Percentiles rank a stretch among this genome's conserved stretches.
Evolutionary conservation across 2,113 vertebrate species (phyloP).

Genomic region (Leptosomus discolor): DNA sequence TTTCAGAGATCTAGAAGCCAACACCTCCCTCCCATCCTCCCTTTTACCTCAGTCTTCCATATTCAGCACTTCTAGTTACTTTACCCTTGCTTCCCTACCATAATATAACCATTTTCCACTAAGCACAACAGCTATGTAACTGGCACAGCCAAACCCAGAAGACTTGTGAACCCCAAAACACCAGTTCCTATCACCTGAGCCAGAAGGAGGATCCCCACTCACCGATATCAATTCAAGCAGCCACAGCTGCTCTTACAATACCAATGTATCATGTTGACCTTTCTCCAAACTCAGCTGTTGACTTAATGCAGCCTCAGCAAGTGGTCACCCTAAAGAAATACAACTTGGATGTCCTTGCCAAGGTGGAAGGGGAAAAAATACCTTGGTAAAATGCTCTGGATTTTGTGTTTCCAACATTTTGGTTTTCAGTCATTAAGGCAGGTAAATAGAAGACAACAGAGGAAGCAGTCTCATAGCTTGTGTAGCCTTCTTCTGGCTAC

Average conservation of each 20-base stretch:
- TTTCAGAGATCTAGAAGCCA: background rate
- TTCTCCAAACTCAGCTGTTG: background rate
- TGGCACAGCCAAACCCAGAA: background rate
- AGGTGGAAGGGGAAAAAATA: background rate
- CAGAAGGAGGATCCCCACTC: background rate
- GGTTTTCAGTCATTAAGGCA: background rate
- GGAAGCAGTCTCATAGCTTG: background rate
- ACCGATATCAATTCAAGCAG: background rate
- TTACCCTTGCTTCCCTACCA: background rate
- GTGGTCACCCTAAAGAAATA: background rate
- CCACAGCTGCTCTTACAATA: background rate
- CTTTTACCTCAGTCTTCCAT: background rate
- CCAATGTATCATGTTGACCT: background rate
- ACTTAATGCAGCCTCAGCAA: background rate
- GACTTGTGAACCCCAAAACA: background rate
- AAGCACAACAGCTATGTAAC: background rate
- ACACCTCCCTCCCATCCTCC: background rate
- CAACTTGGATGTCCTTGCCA: background rate
- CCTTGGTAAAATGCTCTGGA: background rate
- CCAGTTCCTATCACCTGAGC: background rate
- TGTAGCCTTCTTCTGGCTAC: background rate
- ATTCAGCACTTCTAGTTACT: background rate
- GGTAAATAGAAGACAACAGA: background rate
- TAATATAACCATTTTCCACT: background rate
- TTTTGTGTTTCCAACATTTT: background rate